Evolutionary conservation across 2,797 vertebrate genomes (phyloP).

Genomic region (Craterocephalus amniculus): DNA sequence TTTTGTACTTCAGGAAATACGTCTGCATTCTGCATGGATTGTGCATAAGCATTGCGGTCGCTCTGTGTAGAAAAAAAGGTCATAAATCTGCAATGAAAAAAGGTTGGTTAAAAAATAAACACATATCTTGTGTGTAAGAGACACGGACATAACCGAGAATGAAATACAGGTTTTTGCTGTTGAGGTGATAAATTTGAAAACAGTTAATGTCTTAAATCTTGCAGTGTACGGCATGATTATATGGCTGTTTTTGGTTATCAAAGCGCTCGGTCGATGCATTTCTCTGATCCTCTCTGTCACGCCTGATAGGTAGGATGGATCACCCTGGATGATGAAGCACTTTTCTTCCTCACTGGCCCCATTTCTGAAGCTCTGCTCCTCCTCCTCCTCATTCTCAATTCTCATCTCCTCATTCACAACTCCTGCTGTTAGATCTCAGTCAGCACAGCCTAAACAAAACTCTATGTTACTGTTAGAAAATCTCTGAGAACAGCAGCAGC

Average conservation of each 20-base stretch:
- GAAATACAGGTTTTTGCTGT: neutral
- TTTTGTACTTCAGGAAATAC: neutral
- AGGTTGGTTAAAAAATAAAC: neutral
- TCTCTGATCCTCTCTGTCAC: constrained; percentile 41
- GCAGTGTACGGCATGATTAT: neutral
- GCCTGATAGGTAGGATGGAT: constrained; percentile 53
- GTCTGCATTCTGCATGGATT: neutral
- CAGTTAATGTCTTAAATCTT: neutral
- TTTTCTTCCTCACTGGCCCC: constrained; percentile 61
- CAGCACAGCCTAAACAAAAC: constrained; percentile 23
- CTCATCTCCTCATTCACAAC: constrained; percentile 66
- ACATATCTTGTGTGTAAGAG: neutral
- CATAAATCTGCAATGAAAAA: neutral
- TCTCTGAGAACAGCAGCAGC: neutral
- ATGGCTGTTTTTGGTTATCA: constrained; percentile 19
- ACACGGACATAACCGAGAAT: neutral
- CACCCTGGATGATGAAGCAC: constrained; percentile 67
- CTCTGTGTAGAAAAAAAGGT: neutral
- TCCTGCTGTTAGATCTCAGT: constrained; percentile 49
- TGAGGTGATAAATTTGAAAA: neutral
- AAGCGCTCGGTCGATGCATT: constrained; percentile 9
- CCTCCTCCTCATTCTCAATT: constrained; percentile 54
- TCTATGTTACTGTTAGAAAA: neutral
- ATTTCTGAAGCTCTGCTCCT: constrained; percentile 57
- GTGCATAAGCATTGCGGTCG: neutral